Percentiles rank a stretch among this genome's conserved stretches.
Conservation (phyloP, 2,888 invertebrate species). For the Drosophila prolongata region DNA sequence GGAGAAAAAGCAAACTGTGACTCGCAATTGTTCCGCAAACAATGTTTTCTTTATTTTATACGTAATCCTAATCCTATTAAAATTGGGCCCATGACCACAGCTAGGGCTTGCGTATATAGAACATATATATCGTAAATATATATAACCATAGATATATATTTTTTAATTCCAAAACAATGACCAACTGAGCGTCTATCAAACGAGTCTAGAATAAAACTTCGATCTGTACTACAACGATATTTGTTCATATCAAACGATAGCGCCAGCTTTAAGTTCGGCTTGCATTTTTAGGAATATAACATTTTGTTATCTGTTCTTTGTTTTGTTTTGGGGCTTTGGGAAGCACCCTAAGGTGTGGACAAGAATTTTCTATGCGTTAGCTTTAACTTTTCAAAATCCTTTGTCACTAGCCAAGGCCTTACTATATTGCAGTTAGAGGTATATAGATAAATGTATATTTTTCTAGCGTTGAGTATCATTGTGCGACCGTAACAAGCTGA, state of each 20-base stretch:
- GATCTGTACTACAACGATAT: constrained; percentile 35
- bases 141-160: constrained; percentile 37
- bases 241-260: constrained; percentile 38
- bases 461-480: constrained; percentile 57
- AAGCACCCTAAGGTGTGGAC: constrained; percentile 39
- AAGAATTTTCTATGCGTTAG: constrained; percentile 18
- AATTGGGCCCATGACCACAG: constrained; percentile 19
- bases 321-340: constrained; percentile 53
- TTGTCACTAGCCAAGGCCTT: constrained; percentile 58
- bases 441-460: constrained; percentile 66
- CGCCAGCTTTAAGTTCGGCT: constrained; percentile 19
- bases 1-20: constrained; percentile 75
- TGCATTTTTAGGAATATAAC: constrained; percentile 27
- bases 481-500: constrained; percentile 42
- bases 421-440: constrained; percentile 28
- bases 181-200: constrained; percentile 61
- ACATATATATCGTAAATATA: constrained; percentile 35
- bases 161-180: constrained; percentile 53
- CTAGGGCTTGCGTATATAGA: constrained; percentile 27
- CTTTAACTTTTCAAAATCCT: constrained; percentile 53
- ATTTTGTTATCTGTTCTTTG: constrained; percentile 30
- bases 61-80: constrained; percentile 43
- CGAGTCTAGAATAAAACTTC: constrained; percentile 62
- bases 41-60: constrained; percentile 58
- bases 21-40: constrained; percentile 63